Percentiles rank a stretch among this genome's conserved stretches.
These are phyloP conservation scores for Thumatha senex DNA, from an alignment of 2,888 invertebrate species.

Conservation along the genomic window DNA sequence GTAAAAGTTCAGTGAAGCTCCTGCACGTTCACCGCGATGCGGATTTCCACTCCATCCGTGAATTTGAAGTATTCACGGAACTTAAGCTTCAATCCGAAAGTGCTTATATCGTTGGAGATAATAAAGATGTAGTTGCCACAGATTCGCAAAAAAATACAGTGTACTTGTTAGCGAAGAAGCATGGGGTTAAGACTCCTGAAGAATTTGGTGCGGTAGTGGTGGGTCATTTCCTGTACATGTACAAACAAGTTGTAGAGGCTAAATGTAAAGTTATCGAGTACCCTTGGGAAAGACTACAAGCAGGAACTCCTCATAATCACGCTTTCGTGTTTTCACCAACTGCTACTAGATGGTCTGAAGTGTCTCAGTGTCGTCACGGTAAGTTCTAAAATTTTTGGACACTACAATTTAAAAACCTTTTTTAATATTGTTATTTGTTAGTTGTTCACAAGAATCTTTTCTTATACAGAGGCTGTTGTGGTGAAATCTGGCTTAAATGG, in stretches of 20 bases:
- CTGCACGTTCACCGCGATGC: conserved; percentile 88
- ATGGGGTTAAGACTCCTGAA: conserved; percentile 90
- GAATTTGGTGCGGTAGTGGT: conserved; percentile 89
- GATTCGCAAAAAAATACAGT: conserved; percentile 93
- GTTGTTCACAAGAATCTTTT: conserved; percentile 14
- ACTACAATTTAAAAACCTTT: too few relatives aligned
- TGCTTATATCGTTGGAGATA: conserved; percentile 90
- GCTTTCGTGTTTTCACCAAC: conserved; percentile 89
- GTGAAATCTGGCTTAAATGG: conserved; percentile 88
- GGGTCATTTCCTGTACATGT: conserved; percentile 89
- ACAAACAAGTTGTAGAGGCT: conserved; percentile 88
- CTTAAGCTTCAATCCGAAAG: conserved; percentile 87
- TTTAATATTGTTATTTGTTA: too few relatives aligned
- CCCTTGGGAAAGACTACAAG: conserved; percentile 88
- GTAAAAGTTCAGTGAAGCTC: conserved; percentile 89
- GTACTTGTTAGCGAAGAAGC: conserved; percentile 89
- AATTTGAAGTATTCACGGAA: conserved; percentile 88
- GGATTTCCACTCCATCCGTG: conserved; percentile 87
- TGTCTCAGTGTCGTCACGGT: conserved; percentile 87
- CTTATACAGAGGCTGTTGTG: conserved; percentile 72
- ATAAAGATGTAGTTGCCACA: conserved; percentile 91
- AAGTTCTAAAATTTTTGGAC: conserved; percentile 39
- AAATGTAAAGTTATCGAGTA: conserved; percentile 88
- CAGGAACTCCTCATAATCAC: conserved; percentile 86
- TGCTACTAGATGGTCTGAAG: conserved; percentile 87